These are phyloP conservation scores for Heterodera filipjevi DNA, from an alignment of 2,888 invertebrate genomes.

Conservation along the genomic window DNA sequence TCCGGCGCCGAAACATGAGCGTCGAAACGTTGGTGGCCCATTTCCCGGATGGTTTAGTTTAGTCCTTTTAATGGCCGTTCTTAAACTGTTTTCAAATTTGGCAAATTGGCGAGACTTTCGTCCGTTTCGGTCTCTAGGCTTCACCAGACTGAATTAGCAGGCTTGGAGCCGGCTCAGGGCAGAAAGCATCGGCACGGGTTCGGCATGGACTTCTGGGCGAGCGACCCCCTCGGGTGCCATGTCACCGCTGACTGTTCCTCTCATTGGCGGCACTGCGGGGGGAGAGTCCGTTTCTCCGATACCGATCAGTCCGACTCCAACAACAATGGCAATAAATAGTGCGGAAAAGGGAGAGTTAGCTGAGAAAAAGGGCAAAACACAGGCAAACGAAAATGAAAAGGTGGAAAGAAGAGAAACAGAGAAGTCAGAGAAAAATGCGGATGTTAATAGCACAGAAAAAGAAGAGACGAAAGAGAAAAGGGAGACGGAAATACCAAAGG, in stretches of 20 bases:
- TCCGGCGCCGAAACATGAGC: too few relatives aligned
- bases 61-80: too few relatives aligned
- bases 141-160: slow-evolving; percentile 11
- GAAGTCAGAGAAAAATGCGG: not conserved
- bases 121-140: not conserved
- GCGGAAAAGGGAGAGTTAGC: not conserved
- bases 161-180: slow-evolving; percentile 11
- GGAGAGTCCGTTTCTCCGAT: not conserved
- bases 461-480: not conserved
- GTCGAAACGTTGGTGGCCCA: too few relatives aligned
- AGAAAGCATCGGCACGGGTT: slow-evolving; percentile 4
- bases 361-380: not conserved
- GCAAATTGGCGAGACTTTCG: not conserved
- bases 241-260: slow-evolving; percentile 8
- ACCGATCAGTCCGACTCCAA: not conserved
- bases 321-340: not conserved
- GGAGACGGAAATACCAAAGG: not conserved
- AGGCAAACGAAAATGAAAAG: not conserved
- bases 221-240: slow-evolving; percentile 4
- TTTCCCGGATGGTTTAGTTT: too few relatives aligned
- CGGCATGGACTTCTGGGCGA: not conserved
- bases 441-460: not conserved
- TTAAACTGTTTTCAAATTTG: not conserved
- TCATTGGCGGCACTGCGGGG: not conserved
- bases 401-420: not conserved